Percentiles rank a stretch among this genome's conserved stretches.
Conservation (phyloP, 92 coral and sea anemone genomes). For the Hydrozoanthus gracilis region DNA sequence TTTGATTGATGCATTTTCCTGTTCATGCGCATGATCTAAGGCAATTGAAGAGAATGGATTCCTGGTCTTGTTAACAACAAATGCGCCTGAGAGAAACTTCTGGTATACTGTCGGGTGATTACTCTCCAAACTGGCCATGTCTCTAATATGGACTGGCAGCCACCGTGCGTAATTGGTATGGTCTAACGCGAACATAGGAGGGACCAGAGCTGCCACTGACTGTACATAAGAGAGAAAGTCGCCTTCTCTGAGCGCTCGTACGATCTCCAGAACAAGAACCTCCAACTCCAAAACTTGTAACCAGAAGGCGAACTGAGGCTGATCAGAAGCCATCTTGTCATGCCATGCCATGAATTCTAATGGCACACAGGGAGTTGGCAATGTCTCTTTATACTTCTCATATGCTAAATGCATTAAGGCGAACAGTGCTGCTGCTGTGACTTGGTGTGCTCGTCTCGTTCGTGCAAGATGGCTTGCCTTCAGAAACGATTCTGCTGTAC, state of each 20-base stretch:
- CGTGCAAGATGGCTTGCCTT: conserved; percentile 52
- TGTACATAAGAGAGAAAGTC: conserved; percentile 50
- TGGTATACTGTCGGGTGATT: conserved; percentile 60
- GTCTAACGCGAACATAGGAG: conserved; percentile 69
- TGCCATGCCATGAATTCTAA: conserved; percentile 36
- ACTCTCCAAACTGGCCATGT: conserved; percentile 52
- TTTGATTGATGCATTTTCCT: conserved; percentile 66
- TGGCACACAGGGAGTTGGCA: conserved; percentile 23
- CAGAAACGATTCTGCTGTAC: conserved; percentile 60
- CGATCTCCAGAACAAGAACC: conserved; percentile 43
- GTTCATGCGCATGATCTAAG: conserved; percentile 71
- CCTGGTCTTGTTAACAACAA: conserved; percentile 65
- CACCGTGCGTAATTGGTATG: conserved; percentile 66
- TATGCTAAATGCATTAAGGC: conserved; percentile 48
- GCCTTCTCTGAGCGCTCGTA: conserved; percentile 58
- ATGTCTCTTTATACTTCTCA: conserved; percentile 30
- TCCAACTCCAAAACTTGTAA: conserved; percentile 44
- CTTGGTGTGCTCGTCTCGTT: conserved; percentile 57
- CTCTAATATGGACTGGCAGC: conserved; percentile 72
- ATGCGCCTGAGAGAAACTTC: conserved; percentile 64
- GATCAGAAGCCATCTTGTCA: conserved; percentile 36
- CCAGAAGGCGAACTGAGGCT: conserved; percentile 60
- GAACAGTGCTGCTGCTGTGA: conserved; percentile 58
- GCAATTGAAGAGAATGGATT: conserved; percentile 67
- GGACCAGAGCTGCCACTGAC: conserved; percentile 47